These are phyloP conservation scores for Drosophila nebulosa DNA, from an alignment of 1,140 invertebrate genomes.

Conservation along the genomic window DNA sequence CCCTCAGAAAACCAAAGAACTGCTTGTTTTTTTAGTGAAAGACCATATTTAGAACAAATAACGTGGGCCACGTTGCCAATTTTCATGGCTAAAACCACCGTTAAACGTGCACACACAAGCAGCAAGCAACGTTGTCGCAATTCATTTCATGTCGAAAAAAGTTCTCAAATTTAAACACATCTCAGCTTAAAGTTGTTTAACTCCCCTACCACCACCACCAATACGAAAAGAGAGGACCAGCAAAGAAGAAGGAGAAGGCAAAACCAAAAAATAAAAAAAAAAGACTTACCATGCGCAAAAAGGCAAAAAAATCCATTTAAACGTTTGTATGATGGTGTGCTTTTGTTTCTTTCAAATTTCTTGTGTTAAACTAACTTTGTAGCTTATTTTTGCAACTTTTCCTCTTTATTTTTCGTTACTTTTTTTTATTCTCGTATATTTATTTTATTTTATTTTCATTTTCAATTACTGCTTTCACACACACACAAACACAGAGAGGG, in stretches of 20 bases:
- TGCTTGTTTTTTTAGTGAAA: no score
- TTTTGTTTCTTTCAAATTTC: background rate
- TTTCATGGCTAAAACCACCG: no score
- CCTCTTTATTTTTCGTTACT: background rate
- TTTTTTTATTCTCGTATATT: background rate
- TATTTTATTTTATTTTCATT: background rate
- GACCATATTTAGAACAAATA: no score
- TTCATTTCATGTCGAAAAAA: background rate
- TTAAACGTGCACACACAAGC: background rate
- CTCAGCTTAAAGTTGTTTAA: background rate
- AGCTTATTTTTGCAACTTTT: background rate
- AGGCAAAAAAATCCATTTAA: background rate
- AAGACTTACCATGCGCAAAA: background rate
- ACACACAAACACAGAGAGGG: background rate
- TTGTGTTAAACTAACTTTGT: background rate
- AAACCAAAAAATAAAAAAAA: background rate
- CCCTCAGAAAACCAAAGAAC: no score
- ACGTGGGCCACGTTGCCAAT: no score
- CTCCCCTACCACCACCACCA: background rate
- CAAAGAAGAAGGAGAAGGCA: background rate
- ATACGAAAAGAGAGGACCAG: background rate
- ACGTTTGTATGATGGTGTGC: background rate
- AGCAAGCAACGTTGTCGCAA: background rate
- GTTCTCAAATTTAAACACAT: background rate
- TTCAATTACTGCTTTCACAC: background rate